Conservation (phyloP, 2,113 vertebrate genomes). For the Corythornis cristatus region DNA sequence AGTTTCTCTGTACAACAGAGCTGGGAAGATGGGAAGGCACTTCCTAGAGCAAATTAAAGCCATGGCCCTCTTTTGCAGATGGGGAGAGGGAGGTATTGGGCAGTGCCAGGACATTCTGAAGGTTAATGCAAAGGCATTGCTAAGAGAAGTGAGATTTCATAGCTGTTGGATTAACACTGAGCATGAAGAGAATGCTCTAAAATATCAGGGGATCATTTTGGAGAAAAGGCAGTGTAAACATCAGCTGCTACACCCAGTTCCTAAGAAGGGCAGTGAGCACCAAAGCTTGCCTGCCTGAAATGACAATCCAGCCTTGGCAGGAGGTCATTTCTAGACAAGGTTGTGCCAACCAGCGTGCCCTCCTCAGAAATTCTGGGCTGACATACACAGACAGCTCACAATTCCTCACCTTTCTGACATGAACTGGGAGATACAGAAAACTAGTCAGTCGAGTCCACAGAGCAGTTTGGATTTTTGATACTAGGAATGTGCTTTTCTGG, state of each 20-base stretch:
- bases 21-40: background rate
- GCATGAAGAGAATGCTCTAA: background rate
- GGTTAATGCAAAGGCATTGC: background rate
- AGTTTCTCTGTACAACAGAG: background rate
- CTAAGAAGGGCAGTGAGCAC: background rate
- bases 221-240: background rate
- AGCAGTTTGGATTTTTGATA: background rate
- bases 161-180: background rate
- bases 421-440: background rate
- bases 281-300: background rate
- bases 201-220: background rate
- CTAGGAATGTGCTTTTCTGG: background rate
- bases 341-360: background rate
- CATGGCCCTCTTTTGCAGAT: background rate
- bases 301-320: background rate
- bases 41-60: background rate
- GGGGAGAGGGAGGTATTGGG: background rate
- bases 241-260: background rate
- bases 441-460: background rate
- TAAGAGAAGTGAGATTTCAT: background rate
- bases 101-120: background rate
- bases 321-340: background rate
- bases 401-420: background rate
- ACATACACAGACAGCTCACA: fast-evolving
- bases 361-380: background rate